These are phyloP conservation scores for Polyodon spathula DNA, from an alignment of 2,113 vertebrate species.

Conservation along the genomic window DNA sequence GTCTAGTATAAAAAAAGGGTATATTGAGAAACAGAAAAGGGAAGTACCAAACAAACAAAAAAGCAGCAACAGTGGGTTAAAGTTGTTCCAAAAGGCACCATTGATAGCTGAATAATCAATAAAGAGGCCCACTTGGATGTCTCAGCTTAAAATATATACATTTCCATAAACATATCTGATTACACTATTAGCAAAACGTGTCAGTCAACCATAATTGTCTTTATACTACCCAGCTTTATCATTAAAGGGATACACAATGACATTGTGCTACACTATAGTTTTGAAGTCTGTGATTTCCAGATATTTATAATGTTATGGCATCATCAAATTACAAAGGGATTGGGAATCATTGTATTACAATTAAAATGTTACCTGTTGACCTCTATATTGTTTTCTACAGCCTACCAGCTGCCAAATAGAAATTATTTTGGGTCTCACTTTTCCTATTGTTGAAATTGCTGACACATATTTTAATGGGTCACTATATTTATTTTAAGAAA, in stretches of 20 bases:
- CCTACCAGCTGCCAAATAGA: not conserved
- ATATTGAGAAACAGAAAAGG: too few species aligned
- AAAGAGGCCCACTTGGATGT: too few species aligned
- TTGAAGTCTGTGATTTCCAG: not conserved
- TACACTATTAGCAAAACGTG: not conserved
- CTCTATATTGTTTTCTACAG: not conserved
- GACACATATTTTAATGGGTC: not conserved
- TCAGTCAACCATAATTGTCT: not conserved
- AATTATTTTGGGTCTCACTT: not conserved
- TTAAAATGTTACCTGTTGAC: not conserved
- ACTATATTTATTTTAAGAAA: not conserved
- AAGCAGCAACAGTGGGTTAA: too few species aligned
- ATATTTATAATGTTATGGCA: not conserved
- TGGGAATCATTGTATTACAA: conserved; percentile 3
- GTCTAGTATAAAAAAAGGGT: too few species aligned
- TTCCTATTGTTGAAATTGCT: not conserved
- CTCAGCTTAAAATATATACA: too few species aligned
- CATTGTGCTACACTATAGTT: not conserved
- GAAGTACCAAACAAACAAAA: too few species aligned
- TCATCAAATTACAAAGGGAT: conserved; percentile 5
- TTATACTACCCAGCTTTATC: not conserved
- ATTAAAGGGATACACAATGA: not conserved
- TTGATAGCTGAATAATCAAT: too few species aligned
- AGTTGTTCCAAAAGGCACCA: too few species aligned
- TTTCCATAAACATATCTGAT: not conserved